Conservation (phyloP, 2,797 vertebrate species). For the Menidia menidia region DNA sequence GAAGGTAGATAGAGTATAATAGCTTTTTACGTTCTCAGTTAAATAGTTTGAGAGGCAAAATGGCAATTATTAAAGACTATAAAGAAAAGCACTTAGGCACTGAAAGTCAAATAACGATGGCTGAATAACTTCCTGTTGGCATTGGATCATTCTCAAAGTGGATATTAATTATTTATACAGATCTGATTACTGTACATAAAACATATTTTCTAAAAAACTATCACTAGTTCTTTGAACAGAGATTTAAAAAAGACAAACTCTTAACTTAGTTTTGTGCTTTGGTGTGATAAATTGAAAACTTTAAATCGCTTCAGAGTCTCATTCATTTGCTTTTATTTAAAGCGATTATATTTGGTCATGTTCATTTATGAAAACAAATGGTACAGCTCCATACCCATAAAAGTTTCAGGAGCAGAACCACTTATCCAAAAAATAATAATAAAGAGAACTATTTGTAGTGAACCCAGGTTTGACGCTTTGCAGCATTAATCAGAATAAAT, state of each 20-base stretch:
- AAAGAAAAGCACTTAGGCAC: neutral
- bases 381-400: too few species aligned
- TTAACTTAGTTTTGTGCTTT: too few species aligned
- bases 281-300: too few species aligned
- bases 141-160: constrained; percentile 1
- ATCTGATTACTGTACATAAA: neutral
- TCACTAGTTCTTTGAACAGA: neutral
- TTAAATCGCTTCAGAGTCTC: too few species aligned
- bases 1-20: neutral
- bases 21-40: neutral
- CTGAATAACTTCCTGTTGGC: neutral
- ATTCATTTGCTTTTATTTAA: too few species aligned
- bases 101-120: neutral
- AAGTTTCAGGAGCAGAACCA: neutral
- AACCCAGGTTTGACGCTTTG: constrained; percentile 2
- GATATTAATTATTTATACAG: constrained; percentile 27
- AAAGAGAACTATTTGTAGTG: constrained; percentile 3
- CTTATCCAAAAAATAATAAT: neutral
- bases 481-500: constrained; percentile 18
- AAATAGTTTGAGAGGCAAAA: constrained; percentile 16
- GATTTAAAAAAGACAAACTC: neutral
- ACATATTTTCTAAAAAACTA: neutral
- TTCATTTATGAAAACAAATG: too few species aligned
- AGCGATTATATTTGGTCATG: too few species aligned
- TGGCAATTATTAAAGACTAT: constrained; percentile 11